phyloP scores from a whole-genome alignment of 2,113 vertebrate species.

The Epinephelus moara region DNA sequence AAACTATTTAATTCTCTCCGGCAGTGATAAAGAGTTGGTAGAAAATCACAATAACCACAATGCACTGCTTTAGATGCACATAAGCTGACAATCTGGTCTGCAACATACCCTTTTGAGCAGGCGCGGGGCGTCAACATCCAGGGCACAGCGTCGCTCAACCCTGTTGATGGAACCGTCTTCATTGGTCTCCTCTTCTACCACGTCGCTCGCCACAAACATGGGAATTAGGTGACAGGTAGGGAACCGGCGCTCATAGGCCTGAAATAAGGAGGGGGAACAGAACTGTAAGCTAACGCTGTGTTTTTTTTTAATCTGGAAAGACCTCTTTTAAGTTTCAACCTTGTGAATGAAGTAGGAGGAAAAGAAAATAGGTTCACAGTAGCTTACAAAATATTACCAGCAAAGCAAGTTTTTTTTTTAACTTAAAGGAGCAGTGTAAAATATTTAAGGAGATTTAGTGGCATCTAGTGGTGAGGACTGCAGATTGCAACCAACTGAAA shows the following conservation, averaged over 20 bases:
- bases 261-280: not conserved
- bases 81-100: not conserved
- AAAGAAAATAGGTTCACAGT: not conserved
- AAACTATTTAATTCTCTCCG: not conserved
- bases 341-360: not conserved
- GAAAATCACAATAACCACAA: not conserved
- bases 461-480: too few species aligned
- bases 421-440: too few species aligned
- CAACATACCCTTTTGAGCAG: constrained; percentile 92
- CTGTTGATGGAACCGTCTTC: constrained; percentile 88
- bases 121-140: constrained; percentile 95
- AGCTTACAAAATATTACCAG: not conserved
- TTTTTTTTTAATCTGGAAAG: not conserved
- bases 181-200: constrained; percentile 88
- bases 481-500: too few species aligned
- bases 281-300: not conserved
- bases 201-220: constrained; percentile 96
- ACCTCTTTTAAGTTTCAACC: not conserved
- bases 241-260: constrained; percentile 97
- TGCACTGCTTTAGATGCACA: not conserved
- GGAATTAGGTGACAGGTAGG: constrained; percentile 96
- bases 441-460: too few species aligned
- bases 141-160: constrained; percentile 93
- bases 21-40: not conserved
- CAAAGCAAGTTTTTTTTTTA: too few species aligned